phyloP scores from a whole-genome alignment of 2,797 vertebrate species.

The Corythornis leucogaster region DNA sequence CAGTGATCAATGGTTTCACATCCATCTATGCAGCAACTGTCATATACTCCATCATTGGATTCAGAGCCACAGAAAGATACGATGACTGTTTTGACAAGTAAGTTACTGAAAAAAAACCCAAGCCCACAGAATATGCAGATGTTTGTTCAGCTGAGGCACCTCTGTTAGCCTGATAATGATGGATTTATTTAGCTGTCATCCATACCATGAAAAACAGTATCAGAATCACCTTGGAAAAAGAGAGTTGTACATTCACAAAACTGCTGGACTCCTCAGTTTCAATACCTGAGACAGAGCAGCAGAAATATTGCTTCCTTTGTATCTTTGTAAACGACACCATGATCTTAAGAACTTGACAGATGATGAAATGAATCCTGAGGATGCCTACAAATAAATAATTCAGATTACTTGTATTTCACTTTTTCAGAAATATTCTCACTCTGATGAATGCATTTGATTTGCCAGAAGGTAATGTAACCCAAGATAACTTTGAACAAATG shows the following conservation, averaged over 20 bases:
- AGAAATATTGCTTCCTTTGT: not conserved
- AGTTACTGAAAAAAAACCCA: not conserved
- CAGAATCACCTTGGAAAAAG: not conserved
- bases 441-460: conserved; percentile 88
- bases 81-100: conserved; percentile 86
- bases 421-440: conserved; percentile 87
- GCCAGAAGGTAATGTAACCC: conserved; percentile 82
- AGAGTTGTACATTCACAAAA: not conserved
- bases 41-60: conserved; percentile 92
- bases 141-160: not conserved
- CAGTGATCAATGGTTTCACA: conserved; percentile 89
- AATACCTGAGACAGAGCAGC: not conserved
- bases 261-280: not conserved
- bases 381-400: not conserved
- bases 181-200: not conserved
- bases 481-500: conserved; percentile 81
- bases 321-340: not conserved
- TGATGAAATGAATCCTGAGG: not conserved
- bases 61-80: conserved; percentile 89
- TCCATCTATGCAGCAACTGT: conserved; percentile 89
- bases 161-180: not conserved
- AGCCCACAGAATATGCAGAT: not conserved
- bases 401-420: not conserved
- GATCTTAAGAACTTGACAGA: not conserved
- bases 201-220: not conserved